Evolutionary conservation across 2,888 invertebrate genomes (phyloP), one percentile per base, ranked within the genome.

Genomic region (Caenorhabditis becei): DNA sequence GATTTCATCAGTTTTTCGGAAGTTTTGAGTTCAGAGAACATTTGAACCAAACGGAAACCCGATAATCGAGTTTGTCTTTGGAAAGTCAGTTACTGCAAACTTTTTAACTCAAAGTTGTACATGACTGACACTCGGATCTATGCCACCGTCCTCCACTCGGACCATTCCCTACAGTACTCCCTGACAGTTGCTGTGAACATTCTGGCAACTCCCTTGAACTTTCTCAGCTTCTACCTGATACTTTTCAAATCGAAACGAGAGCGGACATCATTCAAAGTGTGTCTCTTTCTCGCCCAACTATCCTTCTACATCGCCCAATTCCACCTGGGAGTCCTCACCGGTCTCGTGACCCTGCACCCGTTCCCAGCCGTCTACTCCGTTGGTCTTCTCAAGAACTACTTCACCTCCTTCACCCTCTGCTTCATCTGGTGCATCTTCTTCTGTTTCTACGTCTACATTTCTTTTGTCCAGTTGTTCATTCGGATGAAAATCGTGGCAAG

Each of bases 141-240:
- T 18, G 47, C 47, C 3, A 47, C 47, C 47, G 47, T 47, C n/a
- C 18, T 47, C 47, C 20, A 18, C n/a, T 18, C 47, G 5, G 47
- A 47, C 18, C 47, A 20, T 10, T 18, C 47, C 18, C 54, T 56
- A 11, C 54, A 56, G 54, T 56, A 56, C 54, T 28, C 18, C 5
- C n/a, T 35, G 35, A 59, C 41, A 18, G 24, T 24, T 10, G 24
- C 16, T 5, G 59, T 44, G 14, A 59, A n/a, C 3, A 16, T 41
- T 4, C n/a, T 59, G 23, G 37, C 59, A 1, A 41, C 24, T 41
- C 41, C 41, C 41, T 4, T 59, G 41, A 59, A 59, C 44, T 44
- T 41, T 23, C 59, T 59, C 20, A 24, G 23, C 5, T 59, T 59
- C 41, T 59, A 59, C 20, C n/a, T 59, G n/a, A 56, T 56, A 3